Base-by-base conservation (phyloP, 2,888 invertebrate genomes). In the Prenolepis imparis region DNA sequence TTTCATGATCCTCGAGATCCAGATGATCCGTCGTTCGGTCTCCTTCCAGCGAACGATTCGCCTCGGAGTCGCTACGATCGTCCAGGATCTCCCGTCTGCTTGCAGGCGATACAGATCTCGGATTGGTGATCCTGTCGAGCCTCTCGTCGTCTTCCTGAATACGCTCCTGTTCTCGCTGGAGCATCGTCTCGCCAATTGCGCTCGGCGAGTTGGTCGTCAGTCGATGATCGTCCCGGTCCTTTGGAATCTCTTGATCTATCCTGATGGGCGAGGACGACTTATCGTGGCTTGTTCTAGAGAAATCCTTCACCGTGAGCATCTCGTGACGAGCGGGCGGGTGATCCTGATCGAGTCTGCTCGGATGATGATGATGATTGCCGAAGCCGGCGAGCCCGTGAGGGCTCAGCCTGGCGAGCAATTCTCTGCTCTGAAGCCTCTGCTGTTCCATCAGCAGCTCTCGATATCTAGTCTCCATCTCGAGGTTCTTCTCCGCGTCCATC, bases 41-140 rank as follows among this genome's bases (percentile, higher is more conserved):
- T 28, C 94, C 94, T 63, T 94, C 94, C 41, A 94, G 73, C n/a
- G 94, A 94, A 82, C 94, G 90, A 87, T 94, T 93, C 57, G 94
- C 93, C 81, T 94, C 94, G 44, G 94, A 94, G 80, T 94, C 94
- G 89, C 94, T 94, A 48, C 93, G 90, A 70, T 94, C 94, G 87
- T 94, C 94, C 78, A 93, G 90, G 83, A 86, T 86, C 82, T 90
- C 90, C 8, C 92, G 90, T 39, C 92, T 91, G 52, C 92, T 91
- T 48, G 90, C 91, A 24, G 94, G 94, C n/a, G 94, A 94, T 55
- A 93, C 91, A 28, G 94, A 94, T 57, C 93, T 88, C 39, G 91
- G 88, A 59, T 91, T 91, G 11, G 86, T 88, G 74, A 89, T 90
- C 82, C 92, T 90, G 41, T 92, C 92, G 67, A 89, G 87, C 70